phyloP scores from a whole-genome alignment of 2,888 invertebrate genomes.

The Camptogramma bilineatum region DNA sequence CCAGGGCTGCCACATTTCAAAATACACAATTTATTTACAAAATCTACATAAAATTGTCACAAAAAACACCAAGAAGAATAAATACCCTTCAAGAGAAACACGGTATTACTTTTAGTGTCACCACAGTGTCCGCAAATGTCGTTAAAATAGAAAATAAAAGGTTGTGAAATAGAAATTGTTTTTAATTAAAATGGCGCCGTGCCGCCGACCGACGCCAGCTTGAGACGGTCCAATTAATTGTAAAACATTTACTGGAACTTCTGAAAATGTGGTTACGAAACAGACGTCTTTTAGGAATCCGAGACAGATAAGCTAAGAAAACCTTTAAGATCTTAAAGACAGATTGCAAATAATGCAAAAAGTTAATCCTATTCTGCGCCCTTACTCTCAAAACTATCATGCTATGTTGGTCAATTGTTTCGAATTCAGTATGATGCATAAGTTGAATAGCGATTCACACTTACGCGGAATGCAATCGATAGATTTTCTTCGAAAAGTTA shows the following conservation, averaged over 20 bases:
- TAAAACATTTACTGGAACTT: not conserved
- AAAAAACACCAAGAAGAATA: not conserved
- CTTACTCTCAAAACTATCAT: too few relatives aligned
- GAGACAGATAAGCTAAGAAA: too few relatives aligned
- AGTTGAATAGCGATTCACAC: too few relatives aligned
- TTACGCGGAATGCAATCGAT: too few relatives aligned
- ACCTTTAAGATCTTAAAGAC: too few relatives aligned
- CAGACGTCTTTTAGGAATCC: too few relatives aligned
- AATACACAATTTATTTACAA: not conserved
- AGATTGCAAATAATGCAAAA: too few relatives aligned
- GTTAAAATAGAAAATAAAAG: constrained; percentile 4
- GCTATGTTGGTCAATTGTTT: too few relatives aligned
- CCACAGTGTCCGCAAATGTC: not conserved
- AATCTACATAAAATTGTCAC: not conserved
- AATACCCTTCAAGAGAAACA: not conserved
- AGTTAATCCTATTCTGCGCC: too few relatives aligned
- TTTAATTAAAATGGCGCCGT: constrained; percentile 16
- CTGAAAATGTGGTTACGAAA: not conserved
- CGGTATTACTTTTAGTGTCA: not conserved
- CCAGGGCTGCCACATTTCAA: not conserved
- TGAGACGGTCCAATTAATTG: constrained; percentile 13
- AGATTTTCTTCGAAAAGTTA: too few relatives aligned
- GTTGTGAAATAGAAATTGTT: constrained; percentile 8
- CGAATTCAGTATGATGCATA: too few relatives aligned
- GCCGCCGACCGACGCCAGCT: not conserved